These are phyloP conservation scores for Mycteria americana DNA, from an alignment of 2,797 vertebrate genomes.

Conservation along the genomic window DNA sequence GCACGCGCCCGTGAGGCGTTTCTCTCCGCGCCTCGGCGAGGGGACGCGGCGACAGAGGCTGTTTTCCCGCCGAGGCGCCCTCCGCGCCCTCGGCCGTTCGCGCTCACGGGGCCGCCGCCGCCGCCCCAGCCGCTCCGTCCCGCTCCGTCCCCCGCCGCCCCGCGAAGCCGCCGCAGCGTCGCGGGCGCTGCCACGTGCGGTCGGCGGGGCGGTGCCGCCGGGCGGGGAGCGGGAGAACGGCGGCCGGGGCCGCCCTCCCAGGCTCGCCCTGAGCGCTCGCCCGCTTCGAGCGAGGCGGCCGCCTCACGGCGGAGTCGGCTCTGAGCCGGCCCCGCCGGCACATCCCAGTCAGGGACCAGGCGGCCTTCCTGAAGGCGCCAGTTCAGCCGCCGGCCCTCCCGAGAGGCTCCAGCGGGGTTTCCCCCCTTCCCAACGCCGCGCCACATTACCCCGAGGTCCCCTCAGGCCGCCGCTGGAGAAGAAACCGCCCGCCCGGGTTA, in stretches of 20 bases:
- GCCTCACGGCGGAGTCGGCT: background rate
- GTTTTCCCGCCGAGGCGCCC: too few species aligned
- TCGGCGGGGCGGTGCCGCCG: background rate
- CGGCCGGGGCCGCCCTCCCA: background rate
- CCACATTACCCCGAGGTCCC: rapidly evolving
- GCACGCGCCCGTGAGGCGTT: rapidly evolving
- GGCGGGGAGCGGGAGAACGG: too few species aligned
- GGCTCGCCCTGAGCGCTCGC: background rate
- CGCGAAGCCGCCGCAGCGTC: background rate
- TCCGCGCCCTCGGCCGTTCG: too few species aligned
- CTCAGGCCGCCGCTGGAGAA: background rate
- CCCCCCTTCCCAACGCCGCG: background rate
- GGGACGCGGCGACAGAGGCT: background rate
- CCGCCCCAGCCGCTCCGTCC: too few species aligned
- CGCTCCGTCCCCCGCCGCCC: too few species aligned
- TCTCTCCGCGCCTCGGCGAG: background rate
- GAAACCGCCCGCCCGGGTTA: background rate
- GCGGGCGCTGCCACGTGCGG: background rate
- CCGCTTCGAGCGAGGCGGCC: too few species aligned
- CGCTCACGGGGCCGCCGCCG: background rate
- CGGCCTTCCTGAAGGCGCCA: background rate
- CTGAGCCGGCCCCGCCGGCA: background rate
- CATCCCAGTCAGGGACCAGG: too few species aligned
- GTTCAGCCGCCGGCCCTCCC: background rate
- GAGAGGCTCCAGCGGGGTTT: rapidly evolving